These are phyloP conservation scores for Ennomos fuscantarius DNA, from an alignment of 2,888 invertebrate species.

Conservation along the genomic window DNA sequence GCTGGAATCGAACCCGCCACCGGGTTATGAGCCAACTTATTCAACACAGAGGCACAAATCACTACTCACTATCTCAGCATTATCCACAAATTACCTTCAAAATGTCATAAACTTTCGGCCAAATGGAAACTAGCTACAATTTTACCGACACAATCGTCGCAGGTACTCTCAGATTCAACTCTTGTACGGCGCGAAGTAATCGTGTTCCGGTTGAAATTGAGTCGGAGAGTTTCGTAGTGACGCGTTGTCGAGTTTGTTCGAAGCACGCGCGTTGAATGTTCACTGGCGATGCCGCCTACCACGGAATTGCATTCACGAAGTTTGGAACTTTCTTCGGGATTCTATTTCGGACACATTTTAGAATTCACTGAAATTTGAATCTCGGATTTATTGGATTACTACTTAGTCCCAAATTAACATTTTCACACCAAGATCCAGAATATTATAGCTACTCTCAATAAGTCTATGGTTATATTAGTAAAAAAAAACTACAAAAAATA, in stretches of 20 bases:
- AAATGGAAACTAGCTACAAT: constrained; percentile 16
- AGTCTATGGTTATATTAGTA: no score
- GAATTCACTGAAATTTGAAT: neutral
- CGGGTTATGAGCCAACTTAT: no score
- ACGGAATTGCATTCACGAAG: constrained; percentile 3
- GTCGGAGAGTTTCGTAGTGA: constrained; percentile 72
- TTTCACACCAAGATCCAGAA: no score
- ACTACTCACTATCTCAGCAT: neutral
- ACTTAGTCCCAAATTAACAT: no score
- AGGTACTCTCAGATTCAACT: constrained; percentile 55
- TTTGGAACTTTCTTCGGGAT: constrained; percentile 3
- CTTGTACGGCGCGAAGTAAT: constrained; percentile 67
- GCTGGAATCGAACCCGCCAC: no score
- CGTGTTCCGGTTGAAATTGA: constrained; percentile 74
- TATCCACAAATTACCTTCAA: constrained; percentile 6
- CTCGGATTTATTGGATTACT: no score
- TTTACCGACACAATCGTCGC: constrained; percentile 20
- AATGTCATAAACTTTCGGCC: constrained; percentile 1
- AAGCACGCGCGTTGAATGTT: constrained; percentile 69
- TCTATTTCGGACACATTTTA: neutral
- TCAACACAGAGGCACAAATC: no score
- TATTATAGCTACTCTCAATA: no score
- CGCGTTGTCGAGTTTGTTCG: constrained; percentile 81
- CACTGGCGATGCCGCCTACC: constrained; percentile 7
- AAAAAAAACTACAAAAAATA: no score